A percentile compares a stretch with the other conserved stretches of the same genome.
phyloP scores from a whole-genome alignment of 2,888 invertebrate species.

The Cryptosula pallasiana region DNA sequence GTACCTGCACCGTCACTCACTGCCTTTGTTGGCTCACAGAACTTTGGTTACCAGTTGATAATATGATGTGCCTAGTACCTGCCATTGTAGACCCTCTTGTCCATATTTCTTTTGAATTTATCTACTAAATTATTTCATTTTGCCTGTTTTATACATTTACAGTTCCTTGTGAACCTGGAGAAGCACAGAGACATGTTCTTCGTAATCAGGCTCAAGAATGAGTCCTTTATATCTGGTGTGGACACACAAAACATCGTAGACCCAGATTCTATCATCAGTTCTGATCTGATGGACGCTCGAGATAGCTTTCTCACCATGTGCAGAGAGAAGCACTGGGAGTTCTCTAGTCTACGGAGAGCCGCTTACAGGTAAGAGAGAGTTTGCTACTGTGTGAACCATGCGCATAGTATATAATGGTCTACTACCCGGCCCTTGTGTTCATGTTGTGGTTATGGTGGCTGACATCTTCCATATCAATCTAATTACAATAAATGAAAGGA shows the following conservation, averaged over 20 bases:
- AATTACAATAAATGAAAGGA: too few species aligned
- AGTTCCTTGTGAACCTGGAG: conserved; percentile 98
- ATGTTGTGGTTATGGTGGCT: too few species aligned
- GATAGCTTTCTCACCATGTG: conserved; percentile 98
- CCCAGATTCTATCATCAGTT: conserved; percentile 88
- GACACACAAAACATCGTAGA: conserved; percentile 86
- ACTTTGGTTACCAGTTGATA: too few species aligned
- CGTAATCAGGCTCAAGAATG: conserved; percentile 90
- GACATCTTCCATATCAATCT: too few species aligned
- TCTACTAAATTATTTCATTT: background rate
- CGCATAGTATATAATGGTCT: too few species aligned
- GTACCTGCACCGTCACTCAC: too few species aligned
- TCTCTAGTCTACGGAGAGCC: conserved; percentile 87
- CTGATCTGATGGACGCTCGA: conserved; percentile 99
- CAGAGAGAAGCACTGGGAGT: conserved; percentile 96
- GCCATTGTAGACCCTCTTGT: too few species aligned
- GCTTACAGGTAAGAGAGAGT: conserved; percentile 73
- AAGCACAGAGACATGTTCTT: conserved; percentile 99
- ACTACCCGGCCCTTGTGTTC: too few species aligned
- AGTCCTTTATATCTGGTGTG: background rate
- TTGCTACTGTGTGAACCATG: background rate
- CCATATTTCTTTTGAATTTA: too few species aligned
- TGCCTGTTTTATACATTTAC: conserved; percentile 51
- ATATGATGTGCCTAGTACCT: too few species aligned
- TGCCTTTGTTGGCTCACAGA: too few species aligned